phyloP scores from a whole-genome alignment of 2,113 vertebrate species.

The Carlito syrichta region DNA sequence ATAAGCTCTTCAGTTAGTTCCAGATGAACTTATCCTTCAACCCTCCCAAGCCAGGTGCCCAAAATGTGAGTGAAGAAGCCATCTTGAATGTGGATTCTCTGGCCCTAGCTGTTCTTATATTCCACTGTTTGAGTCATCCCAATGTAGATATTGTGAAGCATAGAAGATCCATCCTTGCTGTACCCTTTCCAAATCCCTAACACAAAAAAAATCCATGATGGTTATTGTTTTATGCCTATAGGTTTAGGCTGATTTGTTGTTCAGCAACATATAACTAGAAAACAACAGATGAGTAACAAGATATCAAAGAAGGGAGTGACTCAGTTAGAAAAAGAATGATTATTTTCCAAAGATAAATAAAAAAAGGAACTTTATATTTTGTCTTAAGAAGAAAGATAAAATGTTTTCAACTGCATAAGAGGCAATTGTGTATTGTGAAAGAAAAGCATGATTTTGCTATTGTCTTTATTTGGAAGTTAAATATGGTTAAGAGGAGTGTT shows the following conservation, averaged over 20 bases:
- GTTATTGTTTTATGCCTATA: not conserved
- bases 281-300: not conserved
- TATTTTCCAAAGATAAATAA: not conserved
- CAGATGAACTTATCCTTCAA: not conserved
- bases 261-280: not conserved
- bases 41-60: not conserved
- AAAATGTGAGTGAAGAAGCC: not conserved
- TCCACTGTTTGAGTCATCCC: not conserved
- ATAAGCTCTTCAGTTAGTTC: not conserved
- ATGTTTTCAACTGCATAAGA: not conserved
- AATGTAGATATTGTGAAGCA: not conserved
- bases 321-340: not conserved
- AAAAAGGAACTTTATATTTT: not conserved
- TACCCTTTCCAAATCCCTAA: not conserved
- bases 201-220: not conserved
- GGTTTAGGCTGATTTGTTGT: not conserved
- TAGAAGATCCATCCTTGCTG: not conserved
- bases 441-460: not conserved
- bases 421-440: not conserved
- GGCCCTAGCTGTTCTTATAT: not conserved
- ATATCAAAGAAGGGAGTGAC: not conserved
- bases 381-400: not conserved
- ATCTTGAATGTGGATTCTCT: not conserved
- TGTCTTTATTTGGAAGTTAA: conserved; percentile 6
- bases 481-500: not conserved